Conservation (phyloP, 2,888 invertebrate species). For the Chrysotoxum bicinctum region DNA sequence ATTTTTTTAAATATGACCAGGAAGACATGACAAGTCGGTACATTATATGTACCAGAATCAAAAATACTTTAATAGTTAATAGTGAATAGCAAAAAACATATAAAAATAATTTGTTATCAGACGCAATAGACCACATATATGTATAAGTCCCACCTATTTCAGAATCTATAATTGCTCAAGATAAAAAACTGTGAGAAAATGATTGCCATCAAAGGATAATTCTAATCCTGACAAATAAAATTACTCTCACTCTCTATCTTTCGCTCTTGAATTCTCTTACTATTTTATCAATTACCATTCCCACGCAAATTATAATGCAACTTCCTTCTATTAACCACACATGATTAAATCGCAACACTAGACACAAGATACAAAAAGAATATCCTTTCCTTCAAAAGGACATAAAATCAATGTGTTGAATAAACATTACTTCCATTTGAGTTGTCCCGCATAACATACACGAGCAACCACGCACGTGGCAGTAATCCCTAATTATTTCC, state of each 20-base stretch:
- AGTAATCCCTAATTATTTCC: constrained; percentile 69
- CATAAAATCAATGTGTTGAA: constrained; percentile 41
- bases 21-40: too few relatives aligned
- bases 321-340: constrained; percentile 52
- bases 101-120: too few relatives aligned
- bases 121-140: too few relatives aligned
- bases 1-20: too few relatives aligned
- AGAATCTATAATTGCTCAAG: neutral
- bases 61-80: too few relatives aligned
- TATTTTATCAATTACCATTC: constrained; percentile 39
- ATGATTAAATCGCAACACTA: constrained; percentile 53
- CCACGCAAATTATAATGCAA: constrained; percentile 56
- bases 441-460: constrained; percentile 11
- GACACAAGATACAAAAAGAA: neutral
- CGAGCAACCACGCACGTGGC: constrained; percentile 52
- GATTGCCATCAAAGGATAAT: neutral
- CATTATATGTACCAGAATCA: too few relatives aligned
- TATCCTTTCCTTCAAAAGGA: neutral
- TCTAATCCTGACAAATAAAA: constrained; percentile 3
- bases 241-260: neutral
- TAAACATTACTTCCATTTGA: constrained; percentile 55
- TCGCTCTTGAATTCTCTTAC: neutral
- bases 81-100: too few relatives aligned
- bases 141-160: neutral
- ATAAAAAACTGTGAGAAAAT: constrained; percentile 1